Conservation (phyloP, 2,888 invertebrate genomes). For the Myopa tessellatipennis region DNA sequence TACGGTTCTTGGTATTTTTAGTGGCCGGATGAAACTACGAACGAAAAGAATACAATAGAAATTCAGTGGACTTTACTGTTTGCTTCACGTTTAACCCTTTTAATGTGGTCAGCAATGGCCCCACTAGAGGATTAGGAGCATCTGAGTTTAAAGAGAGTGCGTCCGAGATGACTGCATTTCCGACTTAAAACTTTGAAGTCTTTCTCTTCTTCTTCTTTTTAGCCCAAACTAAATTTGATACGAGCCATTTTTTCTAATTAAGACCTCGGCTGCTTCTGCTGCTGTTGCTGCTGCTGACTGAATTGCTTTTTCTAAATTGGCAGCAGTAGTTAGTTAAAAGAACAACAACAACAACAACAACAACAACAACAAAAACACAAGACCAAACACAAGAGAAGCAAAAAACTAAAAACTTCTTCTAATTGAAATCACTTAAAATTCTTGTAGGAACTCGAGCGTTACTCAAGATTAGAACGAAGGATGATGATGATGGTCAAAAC, state of each 20-base stretch:
- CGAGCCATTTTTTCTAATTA: slow-evolving; percentile 25
- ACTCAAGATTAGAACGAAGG: not conserved
- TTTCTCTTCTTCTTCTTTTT: not conserved
- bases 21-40: too few relatives aligned
- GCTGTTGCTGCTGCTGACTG: not conserved
- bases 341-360: slow-evolving; percentile 5
- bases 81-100: too few relatives aligned
- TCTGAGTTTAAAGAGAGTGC: too few relatives aligned
- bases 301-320: slow-evolving; percentile 24
- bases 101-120: too few relatives aligned
- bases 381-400: not conserved
- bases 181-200: not conserved
- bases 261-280: not conserved
- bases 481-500: not conserved
- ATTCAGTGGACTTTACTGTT: too few relatives aligned
- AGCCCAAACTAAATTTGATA: slow-evolving; percentile 11
- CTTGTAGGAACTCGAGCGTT: slow-evolving; percentile 17
- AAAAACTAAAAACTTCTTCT: slow-evolving; percentile 24
- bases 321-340: not conserved
- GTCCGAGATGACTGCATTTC: not conserved
- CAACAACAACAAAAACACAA: slow-evolving; percentile 5
- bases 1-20: too few relatives aligned
- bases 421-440: slow-evolving; percentile 38
- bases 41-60: too few relatives aligned
- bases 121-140: too few relatives aligned